Base-by-base conservation (phyloP, 2,888 invertebrate genomes). In the Epicampocera succincta region DNA sequence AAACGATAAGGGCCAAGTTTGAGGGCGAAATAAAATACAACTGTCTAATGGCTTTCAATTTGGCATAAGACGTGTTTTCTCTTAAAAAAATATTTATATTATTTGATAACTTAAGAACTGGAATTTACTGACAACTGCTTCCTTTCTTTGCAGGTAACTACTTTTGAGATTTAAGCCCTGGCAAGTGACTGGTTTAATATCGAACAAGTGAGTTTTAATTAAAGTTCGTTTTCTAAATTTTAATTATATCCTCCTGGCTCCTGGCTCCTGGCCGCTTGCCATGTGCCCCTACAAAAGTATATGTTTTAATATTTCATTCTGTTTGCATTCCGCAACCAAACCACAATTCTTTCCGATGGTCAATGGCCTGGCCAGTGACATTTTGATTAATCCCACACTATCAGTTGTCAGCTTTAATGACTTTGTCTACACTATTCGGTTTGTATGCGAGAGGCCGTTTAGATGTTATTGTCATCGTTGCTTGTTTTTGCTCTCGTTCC, bases 351-450 rank as follows among this genome's bases (percentile, higher is more conserved):
- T 63, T 76, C 17, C 46, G 54, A 44, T 73, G 68, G 73, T 73
- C 79, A 68, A 63, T n/a, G n/a, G n/a, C n/a, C n/a, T 69, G 73
- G 56, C 69, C 79, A 80, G 68, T 80, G 79, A 74, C 74, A 80
- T 74, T 79, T 79, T 79, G 73, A 79, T 79, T 79, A 79, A 79
- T 79, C 79, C 74, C 74, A 80, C 74, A 80, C 74, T 63, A 80
- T 74, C 54, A 80, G 61, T 74, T 68, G 73, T 73, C 54, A 61
- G 52, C 79, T 50, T 68, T 73, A 68, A 73, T 68, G 68, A 79
- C 54, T 74, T 74, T 65, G 69, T 80, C 74, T 61, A 68, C 50
- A 63, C 42, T 56, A 48, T 74, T 69, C 38, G 44, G 33, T 21
- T 58, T 58, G 38, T 13, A 8, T 17, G 25, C 12, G 15, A 60